A percentile compares a stretch with the other conserved stretches of the same genome.
Evolutionary conservation across 2,888 invertebrate genomes (phyloP).

Genomic region (Entomobrya proxima): DNA sequence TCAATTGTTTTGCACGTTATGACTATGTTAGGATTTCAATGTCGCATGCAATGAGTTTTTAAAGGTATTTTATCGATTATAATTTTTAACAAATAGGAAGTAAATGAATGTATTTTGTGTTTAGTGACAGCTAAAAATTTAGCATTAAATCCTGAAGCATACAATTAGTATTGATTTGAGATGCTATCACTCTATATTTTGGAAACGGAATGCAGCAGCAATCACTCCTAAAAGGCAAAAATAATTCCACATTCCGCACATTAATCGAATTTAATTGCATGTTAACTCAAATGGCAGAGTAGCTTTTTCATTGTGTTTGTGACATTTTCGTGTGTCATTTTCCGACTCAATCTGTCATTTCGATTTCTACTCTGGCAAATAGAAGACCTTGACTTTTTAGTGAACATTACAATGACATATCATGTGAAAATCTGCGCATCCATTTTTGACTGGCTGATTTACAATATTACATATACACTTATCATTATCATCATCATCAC

Average conservation of each 20-base stretch:
- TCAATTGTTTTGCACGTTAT: not conserved
- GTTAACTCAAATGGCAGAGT: not conserved
- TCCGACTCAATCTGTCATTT: not conserved
- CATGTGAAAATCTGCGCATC: too few species aligned
- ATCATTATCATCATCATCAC: too few species aligned
- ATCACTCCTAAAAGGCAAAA: too few species aligned
- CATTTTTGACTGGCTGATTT: too few species aligned
- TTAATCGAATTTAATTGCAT: slow-evolving; percentile 11
- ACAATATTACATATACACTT: too few species aligned
- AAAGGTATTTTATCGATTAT: not conserved
- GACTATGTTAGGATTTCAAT: not conserved
- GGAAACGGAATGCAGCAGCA: too few species aligned
- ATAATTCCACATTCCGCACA: not conserved
- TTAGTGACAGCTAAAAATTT: too few species aligned
- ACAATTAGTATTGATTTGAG: too few species aligned
- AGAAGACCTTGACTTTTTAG: slow-evolving; percentile 6
- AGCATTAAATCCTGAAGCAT: not conserved
- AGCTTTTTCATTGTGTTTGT: not conserved
- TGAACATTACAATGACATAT: too few species aligned
- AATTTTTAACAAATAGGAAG: not conserved
- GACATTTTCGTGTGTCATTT: not conserved
- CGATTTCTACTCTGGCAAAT: not conserved
- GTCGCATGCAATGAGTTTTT: slow-evolving; percentile 5
- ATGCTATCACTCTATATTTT: too few species aligned
- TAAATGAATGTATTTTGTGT: not conserved